phyloP scores from a whole-genome alignment of 1,140 invertebrate genomes.

The Anthonomus grandis region DNA sequence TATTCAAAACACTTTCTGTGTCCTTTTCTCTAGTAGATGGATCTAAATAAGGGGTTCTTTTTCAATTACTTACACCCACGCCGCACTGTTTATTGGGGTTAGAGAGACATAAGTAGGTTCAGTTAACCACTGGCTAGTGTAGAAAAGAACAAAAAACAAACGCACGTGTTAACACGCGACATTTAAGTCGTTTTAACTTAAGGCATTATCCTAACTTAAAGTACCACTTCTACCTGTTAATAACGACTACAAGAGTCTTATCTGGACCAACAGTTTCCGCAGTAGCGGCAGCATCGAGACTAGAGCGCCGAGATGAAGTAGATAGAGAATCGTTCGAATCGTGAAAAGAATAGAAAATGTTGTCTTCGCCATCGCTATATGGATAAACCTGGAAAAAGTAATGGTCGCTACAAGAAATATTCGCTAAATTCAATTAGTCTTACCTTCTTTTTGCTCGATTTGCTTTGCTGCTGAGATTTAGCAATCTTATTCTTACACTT shows the following conservation, averaged over 20 bases:
- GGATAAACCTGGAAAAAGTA: slow-evolving; percentile 52
- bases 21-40: too few relatives aligned
- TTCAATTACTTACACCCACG: too few relatives aligned
- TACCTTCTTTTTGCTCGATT: slow-evolving; percentile 33
- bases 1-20: too few relatives aligned
- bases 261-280: slow-evolving; percentile 39
- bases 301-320: slow-evolving; percentile 49
- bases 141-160: too few relatives aligned
- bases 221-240: too few relatives aligned
- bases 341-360: slow-evolving; percentile 53
- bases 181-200: too few relatives aligned
- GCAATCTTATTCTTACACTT: slow-evolving; percentile 47
- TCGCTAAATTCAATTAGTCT: slow-evolving; percentile 4
- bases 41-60: too few relatives aligned
- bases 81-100: too few relatives aligned
- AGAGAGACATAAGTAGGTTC: too few relatives aligned
- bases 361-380: slow-evolving; percentile 61
- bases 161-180: too few relatives aligned
- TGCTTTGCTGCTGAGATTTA: slow-evolving; percentile 32
- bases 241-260: slow-evolving; percentile 47
- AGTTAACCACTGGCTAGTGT: too few relatives aligned
- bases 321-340: slow-evolving; percentile 46
- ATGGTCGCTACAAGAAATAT: not conserved
- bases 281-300: slow-evolving; percentile 42
- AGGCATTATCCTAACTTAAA: too few relatives aligned